These are phyloP conservation scores for Tursiops truncatus DNA, from an alignment of 2,113 vertebrate species.

Conservation along the genomic window DNA sequence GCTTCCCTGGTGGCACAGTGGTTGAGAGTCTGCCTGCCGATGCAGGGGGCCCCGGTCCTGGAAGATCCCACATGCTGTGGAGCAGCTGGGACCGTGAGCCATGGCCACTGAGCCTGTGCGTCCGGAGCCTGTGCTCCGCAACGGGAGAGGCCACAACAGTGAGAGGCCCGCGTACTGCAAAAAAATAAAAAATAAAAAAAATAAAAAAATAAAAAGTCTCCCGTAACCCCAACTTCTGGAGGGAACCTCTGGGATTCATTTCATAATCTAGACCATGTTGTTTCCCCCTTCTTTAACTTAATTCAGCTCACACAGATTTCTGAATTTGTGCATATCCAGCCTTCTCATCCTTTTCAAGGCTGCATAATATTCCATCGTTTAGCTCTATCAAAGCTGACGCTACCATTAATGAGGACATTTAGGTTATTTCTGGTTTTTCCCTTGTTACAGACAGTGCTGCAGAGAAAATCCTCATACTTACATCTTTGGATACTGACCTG, in stretches of 20 bases:
- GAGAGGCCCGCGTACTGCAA: too few species aligned
- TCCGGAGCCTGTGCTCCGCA: too few species aligned
- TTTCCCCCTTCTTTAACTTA: background rate
- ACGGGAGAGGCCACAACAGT: too few species aligned
- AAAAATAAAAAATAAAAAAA: too few species aligned
- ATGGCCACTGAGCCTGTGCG: too few species aligned
- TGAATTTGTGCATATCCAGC: too few species aligned
- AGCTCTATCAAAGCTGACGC: background rate
- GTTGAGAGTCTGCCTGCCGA: too few species aligned
- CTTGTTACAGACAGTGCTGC: background rate
- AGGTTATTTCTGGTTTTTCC: background rate
- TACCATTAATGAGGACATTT: background rate
- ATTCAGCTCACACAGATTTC: background rate
- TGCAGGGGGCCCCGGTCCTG: too few species aligned
- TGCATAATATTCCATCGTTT: background rate
- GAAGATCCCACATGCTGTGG: too few species aligned
- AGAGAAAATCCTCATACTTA: background rate
- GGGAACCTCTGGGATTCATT: background rate
- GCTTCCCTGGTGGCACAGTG: too few species aligned
- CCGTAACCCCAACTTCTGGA: background rate
- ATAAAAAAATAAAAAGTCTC: background rate
- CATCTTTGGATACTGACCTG: background rate
- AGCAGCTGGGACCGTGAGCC: too few species aligned
- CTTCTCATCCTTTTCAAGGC: background rate
- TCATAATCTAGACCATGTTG: background rate